phyloP scores from a whole-genome alignment of 2,888 invertebrate species.

The Stramonita haemastoma region DNA sequence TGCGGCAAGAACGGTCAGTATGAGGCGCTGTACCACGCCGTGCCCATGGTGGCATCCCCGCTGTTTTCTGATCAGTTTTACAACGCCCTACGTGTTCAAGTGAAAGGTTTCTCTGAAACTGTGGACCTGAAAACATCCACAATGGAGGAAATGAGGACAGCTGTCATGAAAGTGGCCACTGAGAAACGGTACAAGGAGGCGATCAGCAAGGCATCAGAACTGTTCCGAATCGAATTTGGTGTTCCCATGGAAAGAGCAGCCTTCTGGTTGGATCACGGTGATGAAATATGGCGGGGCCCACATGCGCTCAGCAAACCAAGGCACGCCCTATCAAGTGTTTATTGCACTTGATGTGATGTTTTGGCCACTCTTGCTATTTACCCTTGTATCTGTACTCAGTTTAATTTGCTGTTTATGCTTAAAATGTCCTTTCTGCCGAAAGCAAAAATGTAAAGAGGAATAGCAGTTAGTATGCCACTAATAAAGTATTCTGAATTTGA shows the following conservation, averaged over 20 bases:
- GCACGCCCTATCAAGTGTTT: conserved; percentile 57
- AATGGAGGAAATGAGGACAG: not conserved
- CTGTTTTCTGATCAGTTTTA: conserved; percentile 51
- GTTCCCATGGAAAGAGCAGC: conserved; percentile 51
- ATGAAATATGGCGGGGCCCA: conserved; percentile 58
- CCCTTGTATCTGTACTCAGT: not conserved
- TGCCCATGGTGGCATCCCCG: conserved; percentile 59
- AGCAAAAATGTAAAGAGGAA: not conserved
- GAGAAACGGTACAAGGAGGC: conserved; percentile 31
- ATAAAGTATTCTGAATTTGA: too few relatives aligned
- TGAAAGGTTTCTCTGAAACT: conserved; percentile 42
- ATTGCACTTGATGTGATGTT: conserved; percentile 52
- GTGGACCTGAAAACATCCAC: conserved; percentile 24
- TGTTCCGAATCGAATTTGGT: conserved; percentile 34
- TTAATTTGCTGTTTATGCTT: not conserved
- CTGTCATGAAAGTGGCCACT: conserved; percentile 32
- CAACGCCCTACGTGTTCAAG: conserved; percentile 50
- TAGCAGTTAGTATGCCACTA: too few relatives aligned
- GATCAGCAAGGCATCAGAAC: conserved; percentile 40
- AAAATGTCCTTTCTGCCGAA: not conserved
- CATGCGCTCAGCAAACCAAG: conserved; percentile 50
- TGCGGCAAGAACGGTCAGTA: conserved; percentile 61
- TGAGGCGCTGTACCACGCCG: conserved; percentile 61
- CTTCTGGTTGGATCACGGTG: conserved; percentile 63
- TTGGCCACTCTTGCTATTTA: not conserved